These are phyloP conservation scores for Procambarus clarkii DNA, from an alignment of 1,140 invertebrate species.

Conservation along the genomic window DNA sequence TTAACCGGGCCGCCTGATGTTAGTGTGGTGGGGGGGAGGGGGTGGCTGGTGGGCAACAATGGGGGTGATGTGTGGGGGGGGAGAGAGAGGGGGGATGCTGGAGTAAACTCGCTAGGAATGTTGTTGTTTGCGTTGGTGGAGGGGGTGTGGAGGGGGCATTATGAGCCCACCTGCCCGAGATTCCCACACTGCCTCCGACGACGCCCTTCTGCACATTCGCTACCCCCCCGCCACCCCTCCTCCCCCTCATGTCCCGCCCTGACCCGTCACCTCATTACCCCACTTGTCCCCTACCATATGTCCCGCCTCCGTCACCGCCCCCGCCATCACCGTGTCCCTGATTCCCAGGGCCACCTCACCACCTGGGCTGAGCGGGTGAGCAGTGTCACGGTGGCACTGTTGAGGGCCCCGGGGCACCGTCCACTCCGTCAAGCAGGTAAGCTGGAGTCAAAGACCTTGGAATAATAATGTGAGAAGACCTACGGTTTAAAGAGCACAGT, in stretches of 20 bases:
- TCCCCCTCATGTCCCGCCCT: neutral
- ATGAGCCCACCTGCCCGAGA: slow-evolving; percentile 21
- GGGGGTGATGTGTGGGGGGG: neutral
- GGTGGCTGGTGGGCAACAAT: neutral
- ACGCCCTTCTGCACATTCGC: neutral
- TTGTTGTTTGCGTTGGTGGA: neutral
- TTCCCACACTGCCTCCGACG: slow-evolving; percentile 12
- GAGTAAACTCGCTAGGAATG: neutral
- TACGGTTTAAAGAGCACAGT: too few species aligned
- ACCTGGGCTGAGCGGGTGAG: too few species aligned
- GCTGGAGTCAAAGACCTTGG: too few species aligned
- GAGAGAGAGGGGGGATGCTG: neutral
- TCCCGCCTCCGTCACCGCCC: too few species aligned
- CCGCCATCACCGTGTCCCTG: neutral
- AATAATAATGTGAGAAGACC: too few species aligned
- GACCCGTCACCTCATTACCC: neutral
- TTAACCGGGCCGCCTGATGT: neutral
- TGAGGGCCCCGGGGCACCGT: too few species aligned
- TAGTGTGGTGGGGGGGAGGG: neutral
- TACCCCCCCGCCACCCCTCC: neutral
- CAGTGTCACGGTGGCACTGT: too few species aligned
- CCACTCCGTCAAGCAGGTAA: too few species aligned
- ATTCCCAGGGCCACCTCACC: too few species aligned
- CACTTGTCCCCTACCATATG: neutral
- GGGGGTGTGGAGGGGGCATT: slow-evolving; percentile 6